Evolutionary conservation across 1,140 invertebrate species (phyloP).

Genomic region (Cephus cinctus): DNA sequence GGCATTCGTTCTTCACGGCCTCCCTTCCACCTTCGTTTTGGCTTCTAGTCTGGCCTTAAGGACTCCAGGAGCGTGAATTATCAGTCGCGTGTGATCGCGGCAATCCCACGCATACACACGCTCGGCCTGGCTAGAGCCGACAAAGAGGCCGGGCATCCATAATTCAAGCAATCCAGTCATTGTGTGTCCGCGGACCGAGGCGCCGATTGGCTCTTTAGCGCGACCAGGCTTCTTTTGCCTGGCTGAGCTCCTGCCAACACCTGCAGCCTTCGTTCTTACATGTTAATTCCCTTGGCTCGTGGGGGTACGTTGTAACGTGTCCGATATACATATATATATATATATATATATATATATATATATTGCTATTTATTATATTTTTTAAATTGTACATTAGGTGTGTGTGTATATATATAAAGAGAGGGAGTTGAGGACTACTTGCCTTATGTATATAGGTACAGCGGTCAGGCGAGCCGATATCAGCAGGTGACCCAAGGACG

Average conservation of each 20-base stretch:
- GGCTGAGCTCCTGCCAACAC: background rate
- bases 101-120: slow-evolving; percentile 7
- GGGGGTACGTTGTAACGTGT: no score
- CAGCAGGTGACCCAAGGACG: no score
- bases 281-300: background rate
- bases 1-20: no score
- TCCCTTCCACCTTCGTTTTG: no score
- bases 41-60: background rate
- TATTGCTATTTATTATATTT: no score
- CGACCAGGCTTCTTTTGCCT: background rate
- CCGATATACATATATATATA: no score
- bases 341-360: no score
- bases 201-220: slow-evolving; percentile 30
- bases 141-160: slow-evolving; percentile 38
- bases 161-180: slow-evolving; percentile 42
- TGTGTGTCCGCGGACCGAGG: slow-evolving; percentile 22
- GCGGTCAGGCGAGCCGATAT: no score
- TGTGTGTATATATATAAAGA: no score
- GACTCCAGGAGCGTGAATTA: slow-evolving; percentile 21
- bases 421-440: no score
- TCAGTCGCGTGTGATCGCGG: slow-evolving; percentile 37
- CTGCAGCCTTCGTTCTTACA: background rate
- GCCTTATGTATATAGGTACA: no score
- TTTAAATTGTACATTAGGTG: no score
- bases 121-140: slow-evolving; percentile 25